A percentile compares a stretch with the other conserved stretches of the same genome.
phyloP scores from a whole-genome alignment of 2,797 vertebrate genomes.

The Neomorphus geoffroyi region DNA sequence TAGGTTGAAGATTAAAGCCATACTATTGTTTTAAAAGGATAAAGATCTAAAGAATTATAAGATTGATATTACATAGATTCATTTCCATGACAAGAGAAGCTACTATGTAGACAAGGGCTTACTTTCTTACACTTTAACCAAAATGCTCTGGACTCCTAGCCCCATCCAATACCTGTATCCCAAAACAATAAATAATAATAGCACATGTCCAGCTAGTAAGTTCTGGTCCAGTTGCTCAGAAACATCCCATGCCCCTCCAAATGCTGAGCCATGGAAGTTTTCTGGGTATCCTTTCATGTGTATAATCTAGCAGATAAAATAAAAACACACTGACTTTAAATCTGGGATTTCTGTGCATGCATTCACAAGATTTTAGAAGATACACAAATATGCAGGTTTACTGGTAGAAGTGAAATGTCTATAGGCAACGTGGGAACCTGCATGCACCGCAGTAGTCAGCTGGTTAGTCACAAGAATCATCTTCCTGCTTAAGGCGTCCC shows the following conservation, averaged over 20 bases:
- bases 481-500: not conserved
- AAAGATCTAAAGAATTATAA: not conserved
- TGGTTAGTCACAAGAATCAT: slow-evolving; percentile 19
- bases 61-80: not conserved
- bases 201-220: not conserved
- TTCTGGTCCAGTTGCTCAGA: not conserved
- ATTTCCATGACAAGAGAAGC: not conserved
- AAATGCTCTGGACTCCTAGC: not conserved
- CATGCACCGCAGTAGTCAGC: not conserved
- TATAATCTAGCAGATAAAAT: not conserved
- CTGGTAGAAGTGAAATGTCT: not conserved
- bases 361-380: not conserved
- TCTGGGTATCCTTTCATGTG: not conserved
- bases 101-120: not conserved
- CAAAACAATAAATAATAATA: not conserved
- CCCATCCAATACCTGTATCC: not conserved
- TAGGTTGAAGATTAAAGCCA: not conserved
- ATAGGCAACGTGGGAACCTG: not conserved
- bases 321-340: not conserved
- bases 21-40: not conserved
- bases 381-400: not conserved
- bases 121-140: not conserved
- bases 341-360: not conserved
- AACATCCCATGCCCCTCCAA: not conserved
- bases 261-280: not conserved